Evolutionary conservation across 2,113 vertebrate genomes (phyloP).

Genomic region (Serinus canaria): DNA sequence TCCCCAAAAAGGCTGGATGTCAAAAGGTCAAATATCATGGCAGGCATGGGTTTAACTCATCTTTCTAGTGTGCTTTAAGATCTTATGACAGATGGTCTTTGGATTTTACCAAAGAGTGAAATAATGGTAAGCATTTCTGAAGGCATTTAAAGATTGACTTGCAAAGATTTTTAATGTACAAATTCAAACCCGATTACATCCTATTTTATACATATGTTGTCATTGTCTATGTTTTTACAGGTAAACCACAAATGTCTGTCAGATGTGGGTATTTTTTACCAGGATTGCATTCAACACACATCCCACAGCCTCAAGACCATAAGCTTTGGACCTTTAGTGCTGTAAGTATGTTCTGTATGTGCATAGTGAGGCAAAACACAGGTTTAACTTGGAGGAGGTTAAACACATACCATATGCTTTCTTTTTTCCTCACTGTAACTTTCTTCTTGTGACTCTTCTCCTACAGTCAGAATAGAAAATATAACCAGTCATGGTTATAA

Average conservation of each 20-base stretch:
- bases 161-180: not conserved
- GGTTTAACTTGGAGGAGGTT: not conserved
- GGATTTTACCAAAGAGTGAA: not conserved
- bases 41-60: not conserved
- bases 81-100: not conserved
- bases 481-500: not conserved
- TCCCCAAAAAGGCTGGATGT: not conserved
- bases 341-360: not conserved
- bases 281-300: not conserved
- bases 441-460: not conserved
- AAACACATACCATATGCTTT: not conserved
- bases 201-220: not conserved
- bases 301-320: not conserved
- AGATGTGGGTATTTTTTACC: not conserved
- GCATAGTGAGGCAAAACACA: not conserved
- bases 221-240: not conserved
- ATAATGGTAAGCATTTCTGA: not conserved
- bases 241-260: not conserved
- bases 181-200: not conserved
- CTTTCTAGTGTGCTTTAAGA: not conserved
- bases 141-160: not conserved
- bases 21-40: not conserved
- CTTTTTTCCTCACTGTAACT: not conserved
- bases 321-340: not conserved
- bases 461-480: not conserved